These are phyloP conservation scores for Dinocampus coccinellae DNA, from an alignment of 2,888 invertebrate species.

Conservation along the genomic window DNA sequence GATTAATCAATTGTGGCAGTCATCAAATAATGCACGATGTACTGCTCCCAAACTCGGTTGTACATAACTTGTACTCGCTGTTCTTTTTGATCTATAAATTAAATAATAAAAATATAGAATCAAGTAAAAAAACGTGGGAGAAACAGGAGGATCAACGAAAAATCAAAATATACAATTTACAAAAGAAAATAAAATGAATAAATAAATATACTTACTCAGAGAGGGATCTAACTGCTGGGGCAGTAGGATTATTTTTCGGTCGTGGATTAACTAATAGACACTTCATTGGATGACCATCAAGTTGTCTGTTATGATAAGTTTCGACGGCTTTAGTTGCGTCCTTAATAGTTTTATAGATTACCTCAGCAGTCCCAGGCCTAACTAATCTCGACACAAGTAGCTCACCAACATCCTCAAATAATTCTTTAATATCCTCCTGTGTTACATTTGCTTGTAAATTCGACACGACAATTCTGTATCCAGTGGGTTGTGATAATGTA, in stretches of 20 bases:
- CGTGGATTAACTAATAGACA: conserved; percentile 87
- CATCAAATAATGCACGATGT: conserved; percentile 66
- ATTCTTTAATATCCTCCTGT: conserved; percentile 91
- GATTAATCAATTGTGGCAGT: conserved; percentile 40
- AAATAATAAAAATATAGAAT: no score
- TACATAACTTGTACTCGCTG: conserved; percentile 62
- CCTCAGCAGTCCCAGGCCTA: conserved; percentile 90
- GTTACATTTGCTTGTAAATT: conserved; percentile 90
- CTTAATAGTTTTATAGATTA: conserved; percentile 86
- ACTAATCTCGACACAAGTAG: conserved; percentile 86
- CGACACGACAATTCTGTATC: conserved; percentile 90
- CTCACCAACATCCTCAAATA: conserved; percentile 94
- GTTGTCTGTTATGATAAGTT: conserved; percentile 91
- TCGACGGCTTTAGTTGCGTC: conserved; percentile 93
- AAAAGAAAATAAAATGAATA: conserved; percentile 7
- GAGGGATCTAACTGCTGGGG: conserved; percentile 67
- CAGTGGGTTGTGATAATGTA: conserved; percentile 69
- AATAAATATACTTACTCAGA: conserved; percentile 57
- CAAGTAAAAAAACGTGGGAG: no score
- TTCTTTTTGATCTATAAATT: conserved; percentile 57
- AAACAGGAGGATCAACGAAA: neutral
- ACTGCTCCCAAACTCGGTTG: conserved; percentile 66
- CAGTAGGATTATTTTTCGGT: conserved; percentile 74
- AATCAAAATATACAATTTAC: neutral
- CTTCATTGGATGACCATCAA: conserved; percentile 95